Evolutionary conservation across 2,888 invertebrate genomes (phyloP).

Genomic region (Megamerina dolium): DNA sequence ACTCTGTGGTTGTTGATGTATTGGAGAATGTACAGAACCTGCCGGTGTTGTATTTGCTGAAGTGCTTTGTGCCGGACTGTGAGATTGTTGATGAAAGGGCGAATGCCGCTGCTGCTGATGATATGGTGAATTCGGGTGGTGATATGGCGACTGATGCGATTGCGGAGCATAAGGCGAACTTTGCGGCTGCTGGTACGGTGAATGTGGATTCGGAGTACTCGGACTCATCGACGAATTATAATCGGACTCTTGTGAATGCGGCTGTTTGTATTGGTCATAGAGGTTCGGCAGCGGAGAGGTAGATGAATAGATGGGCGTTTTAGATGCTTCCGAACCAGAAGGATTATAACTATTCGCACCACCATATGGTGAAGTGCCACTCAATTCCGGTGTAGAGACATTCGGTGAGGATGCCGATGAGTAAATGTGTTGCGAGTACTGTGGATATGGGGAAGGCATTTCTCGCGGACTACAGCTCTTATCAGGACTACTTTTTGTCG

Average conservation of each 20-base stretch:
- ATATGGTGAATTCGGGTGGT: slow-evolving; percentile 36
- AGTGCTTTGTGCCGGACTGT: slow-evolving; percentile 29
- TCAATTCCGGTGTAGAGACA: slow-evolving; percentile 49
- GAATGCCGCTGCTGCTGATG: slow-evolving; percentile 18
- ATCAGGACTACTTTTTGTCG: slow-evolving; percentile 75
- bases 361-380: slow-evolving; percentile 44
- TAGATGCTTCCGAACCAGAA: slow-evolving; percentile 45
- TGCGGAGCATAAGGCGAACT: slow-evolving; percentile 50
- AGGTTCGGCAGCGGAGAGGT: slow-evolving; percentile 44
- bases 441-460: slow-evolving; percentile 58
- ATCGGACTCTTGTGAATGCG: slow-evolving; percentile 52
- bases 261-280: slow-evolving; percentile 58
- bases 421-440: slow-evolving; percentile 57
- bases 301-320: slow-evolving; percentile 45
- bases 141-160: slow-evolving; percentile 47
- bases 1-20: slow-evolving; percentile 34
- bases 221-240: slow-evolving; percentile 55
- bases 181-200: slow-evolving; percentile 53
- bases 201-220: slow-evolving; percentile 52
- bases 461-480: slow-evolving; percentile 77
- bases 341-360: slow-evolving; percentile 46
- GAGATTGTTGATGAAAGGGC: slow-evolving; percentile 21
- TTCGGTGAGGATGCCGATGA: slow-evolving; percentile 55
- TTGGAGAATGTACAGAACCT: slow-evolving; percentile 22
- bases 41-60: slow-evolving; percentile 11